Evolutionary conservation across 2,113 vertebrate species (phyloP), one percentile per base, ranked within the genome.

Genomic region (Nothobranchius kuhntae): DNA sequence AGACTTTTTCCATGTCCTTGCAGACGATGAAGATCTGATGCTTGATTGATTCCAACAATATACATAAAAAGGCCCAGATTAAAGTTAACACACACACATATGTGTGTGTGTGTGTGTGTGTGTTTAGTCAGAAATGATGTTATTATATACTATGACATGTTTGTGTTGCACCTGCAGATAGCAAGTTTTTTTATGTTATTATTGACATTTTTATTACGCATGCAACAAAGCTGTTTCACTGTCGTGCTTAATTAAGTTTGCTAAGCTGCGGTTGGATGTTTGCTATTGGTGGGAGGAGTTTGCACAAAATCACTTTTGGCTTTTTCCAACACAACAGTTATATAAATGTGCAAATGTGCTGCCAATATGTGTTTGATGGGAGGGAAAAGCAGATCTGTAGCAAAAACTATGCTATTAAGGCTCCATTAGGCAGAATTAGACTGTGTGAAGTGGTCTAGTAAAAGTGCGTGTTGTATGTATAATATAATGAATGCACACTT

Each of bases 301-400:
- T 21, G 51, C 5, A 24, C 2, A 7, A n/a, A 62, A 9, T 62
- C 24, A 38, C 55, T 17, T 15, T 13, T 35, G 24, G 24, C 5
- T 36, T 36, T 62, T 17, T 44, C 14, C 15, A 50, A 59, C 50
- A 44, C 30, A 67, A 35, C 50, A 53, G 8, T 61, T 36, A 52
- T 42, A 13, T 8, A 65, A 61, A 56, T 26, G 56, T 68, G 13
- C 42, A 26, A 55, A 47, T 15, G 13, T 40, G 15, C 30, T 42
- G 9, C 60, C 51, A 35, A 38, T 11, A 61, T 47, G 5, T n/a
- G 10, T 35, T 61, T 56, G 44, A 36, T 38, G 36, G 30, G 47
- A 14, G 58, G 54, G 24, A 70, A 80, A 53, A 53, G 1, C 1
- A 13, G 12, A 24, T 73, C 6, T 50, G 38, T 40, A 13, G 48